These are phyloP conservation scores for Casuarius casuarius DNA, from an alignment of 2,113 vertebrate species.

Conservation along the genomic window DNA sequence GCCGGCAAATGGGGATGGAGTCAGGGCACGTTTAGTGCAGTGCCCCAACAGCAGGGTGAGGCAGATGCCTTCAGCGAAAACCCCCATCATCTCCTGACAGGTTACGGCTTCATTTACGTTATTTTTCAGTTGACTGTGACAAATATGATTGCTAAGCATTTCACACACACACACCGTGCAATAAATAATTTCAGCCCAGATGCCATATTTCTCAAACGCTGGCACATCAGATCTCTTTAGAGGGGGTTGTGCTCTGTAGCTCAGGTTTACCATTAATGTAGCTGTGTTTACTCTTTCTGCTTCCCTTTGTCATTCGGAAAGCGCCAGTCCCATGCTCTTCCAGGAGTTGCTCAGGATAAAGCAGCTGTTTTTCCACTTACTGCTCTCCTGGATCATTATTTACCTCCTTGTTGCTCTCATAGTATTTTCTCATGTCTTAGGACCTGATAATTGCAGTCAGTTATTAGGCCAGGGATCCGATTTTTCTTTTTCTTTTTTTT, in stretches of 20 bases:
- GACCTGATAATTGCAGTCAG: not conserved
- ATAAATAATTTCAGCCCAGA: conserved; percentile 22
- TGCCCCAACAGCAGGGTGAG: not conserved
- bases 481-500: not conserved
- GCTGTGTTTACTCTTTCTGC: conserved; percentile 46
- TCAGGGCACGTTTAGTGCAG: not conserved
- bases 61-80: not conserved
- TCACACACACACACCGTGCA: not conserved
- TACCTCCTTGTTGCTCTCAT: conserved; percentile 2
- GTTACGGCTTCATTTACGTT: conserved; percentile 19
- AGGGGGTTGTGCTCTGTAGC: not conserved
- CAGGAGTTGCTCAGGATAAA: not conserved
- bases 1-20: not conserved
- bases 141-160: not conserved
- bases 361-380: conserved; percentile 42
- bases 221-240: not conserved
- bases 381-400: conserved; percentile 40
- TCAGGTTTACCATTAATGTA: not conserved
- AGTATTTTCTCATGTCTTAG: conserved; percentile 17
- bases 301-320: conserved; percentile 41
- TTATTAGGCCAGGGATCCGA: not conserved
- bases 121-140: not conserved
- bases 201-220: not conserved
- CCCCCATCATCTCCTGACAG: not conserved
- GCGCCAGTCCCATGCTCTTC: conserved; percentile 29